Percentiles rank a stretch among this genome's conserved stretches.
Evolutionary conservation across 2,113 vertebrate genomes (phyloP).

Genomic region (Falcunculus frontatus): DNA sequence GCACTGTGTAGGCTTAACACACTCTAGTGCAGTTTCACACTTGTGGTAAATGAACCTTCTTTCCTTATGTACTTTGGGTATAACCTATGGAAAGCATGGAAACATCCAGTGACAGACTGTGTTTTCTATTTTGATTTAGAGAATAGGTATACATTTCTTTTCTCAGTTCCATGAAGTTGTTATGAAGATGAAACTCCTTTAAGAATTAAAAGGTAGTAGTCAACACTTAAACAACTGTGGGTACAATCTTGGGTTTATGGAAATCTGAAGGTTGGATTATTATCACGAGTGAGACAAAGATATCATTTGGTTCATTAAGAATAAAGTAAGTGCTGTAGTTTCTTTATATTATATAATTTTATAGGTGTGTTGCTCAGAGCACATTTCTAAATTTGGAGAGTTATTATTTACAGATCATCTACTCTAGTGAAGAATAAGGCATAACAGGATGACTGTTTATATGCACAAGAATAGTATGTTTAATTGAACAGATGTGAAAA

Average conservation of each 20-base stretch:
- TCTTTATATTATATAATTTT: background rate
- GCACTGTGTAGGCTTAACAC: background rate
- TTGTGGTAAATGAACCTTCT: background rate
- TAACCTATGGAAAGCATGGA: background rate
- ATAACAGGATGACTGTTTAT: background rate
- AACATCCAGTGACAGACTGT: background rate
- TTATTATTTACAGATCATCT: background rate
- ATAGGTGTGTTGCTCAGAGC: background rate
- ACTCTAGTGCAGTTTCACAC: background rate
- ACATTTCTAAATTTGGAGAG: background rate
- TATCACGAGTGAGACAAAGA: background rate
- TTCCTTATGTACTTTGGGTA: background rate
- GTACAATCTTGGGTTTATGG: background rate
- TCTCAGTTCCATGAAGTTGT: background rate
- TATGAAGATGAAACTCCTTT: background rate
- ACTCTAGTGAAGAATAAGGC: background rate
- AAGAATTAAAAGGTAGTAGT: background rate
- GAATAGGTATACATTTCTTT: background rate
- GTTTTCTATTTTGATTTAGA: background rate
- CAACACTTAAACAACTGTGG: background rate
- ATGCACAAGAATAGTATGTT: background rate
- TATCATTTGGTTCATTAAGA: background rate
- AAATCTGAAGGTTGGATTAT: background rate
- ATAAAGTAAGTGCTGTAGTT: background rate
- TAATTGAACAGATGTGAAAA: background rate